Conservation (phyloP, 2,888 invertebrate species). For the Eupithecia pulchellata region DNA sequence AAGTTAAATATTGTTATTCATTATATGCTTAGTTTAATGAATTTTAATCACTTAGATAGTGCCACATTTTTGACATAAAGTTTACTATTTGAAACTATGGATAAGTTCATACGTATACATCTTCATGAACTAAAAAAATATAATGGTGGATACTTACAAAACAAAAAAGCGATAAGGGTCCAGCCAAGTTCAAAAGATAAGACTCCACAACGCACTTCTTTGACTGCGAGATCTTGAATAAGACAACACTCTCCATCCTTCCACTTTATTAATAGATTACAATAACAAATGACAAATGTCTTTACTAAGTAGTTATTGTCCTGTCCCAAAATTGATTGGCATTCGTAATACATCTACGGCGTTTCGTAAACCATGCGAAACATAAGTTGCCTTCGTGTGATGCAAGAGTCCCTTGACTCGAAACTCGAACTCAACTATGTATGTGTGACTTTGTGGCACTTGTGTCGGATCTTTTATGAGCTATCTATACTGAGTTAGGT, state of each 20-base stretch:
- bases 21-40: no score
- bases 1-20: no score
- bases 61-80: no score
- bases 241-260: background rate
- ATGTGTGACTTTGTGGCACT: constrained; percentile 27
- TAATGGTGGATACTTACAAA: background rate
- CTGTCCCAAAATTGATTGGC: constrained; percentile 31
- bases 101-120: no score
- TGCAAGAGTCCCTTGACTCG: constrained; percentile 44
- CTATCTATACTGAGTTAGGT: background rate
- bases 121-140: no score
- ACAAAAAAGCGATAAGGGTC: no score
- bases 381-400: constrained; percentile 32
- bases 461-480: background rate
- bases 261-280: constrained; percentile 1
- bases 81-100: no score
- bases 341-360: constrained; percentile 22
- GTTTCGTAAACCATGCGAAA: constrained; percentile 43
- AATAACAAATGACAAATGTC: constrained; percentile 12
- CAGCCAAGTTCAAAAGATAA: no score
- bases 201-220: constrained; percentile 4
- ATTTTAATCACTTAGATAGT: no score
- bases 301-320: constrained; percentile 19
- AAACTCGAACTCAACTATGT: constrained; percentile 33
- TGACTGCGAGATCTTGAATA: constrained; percentile 2